These are phyloP conservation scores for Huso huso DNA, from an alignment of 2,797 vertebrate species.

Conservation along the genomic window DNA sequence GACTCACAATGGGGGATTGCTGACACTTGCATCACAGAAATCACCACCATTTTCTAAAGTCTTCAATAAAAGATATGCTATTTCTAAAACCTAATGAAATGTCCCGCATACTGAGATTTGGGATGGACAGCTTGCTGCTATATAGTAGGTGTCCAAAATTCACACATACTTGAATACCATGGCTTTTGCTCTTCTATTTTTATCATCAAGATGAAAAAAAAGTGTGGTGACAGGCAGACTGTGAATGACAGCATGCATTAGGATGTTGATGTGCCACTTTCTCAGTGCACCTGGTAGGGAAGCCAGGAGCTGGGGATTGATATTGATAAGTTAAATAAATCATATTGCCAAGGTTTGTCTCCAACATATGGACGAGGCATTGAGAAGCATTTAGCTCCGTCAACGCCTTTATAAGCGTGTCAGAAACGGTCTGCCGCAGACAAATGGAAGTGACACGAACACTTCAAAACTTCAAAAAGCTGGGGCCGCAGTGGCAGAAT, in stretches of 20 bases:
- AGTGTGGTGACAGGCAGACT: constrained; percentile 1
- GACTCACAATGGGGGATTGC: no score
- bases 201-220: constrained; percentile 7
- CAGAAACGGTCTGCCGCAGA: neutral
- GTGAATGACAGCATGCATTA: constrained; percentile 14
- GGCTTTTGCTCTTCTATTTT: neutral
- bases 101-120: no score
- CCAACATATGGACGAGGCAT: constrained; percentile 6
- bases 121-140: neutral
- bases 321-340: constrained; percentile 10
- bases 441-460: neutral
- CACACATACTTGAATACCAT: no score
- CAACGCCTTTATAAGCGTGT: neutral
- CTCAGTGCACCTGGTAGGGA: constrained; percentile 1
- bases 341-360: constrained; percentile 4
- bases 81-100: no score
- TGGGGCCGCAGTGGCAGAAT: neutral
- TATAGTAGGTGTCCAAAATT: neutral
- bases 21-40: no score
- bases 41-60: no score
- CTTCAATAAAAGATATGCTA: no score
- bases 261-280: constrained; percentile 6
- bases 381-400: constrained; percentile 3
- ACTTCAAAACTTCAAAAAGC: neutral
- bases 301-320: neutral